These are phyloP conservation scores for Drosophila setosimentum DNA, from an alignment of 2,888 invertebrate genomes.

Conservation along the genomic window DNA sequence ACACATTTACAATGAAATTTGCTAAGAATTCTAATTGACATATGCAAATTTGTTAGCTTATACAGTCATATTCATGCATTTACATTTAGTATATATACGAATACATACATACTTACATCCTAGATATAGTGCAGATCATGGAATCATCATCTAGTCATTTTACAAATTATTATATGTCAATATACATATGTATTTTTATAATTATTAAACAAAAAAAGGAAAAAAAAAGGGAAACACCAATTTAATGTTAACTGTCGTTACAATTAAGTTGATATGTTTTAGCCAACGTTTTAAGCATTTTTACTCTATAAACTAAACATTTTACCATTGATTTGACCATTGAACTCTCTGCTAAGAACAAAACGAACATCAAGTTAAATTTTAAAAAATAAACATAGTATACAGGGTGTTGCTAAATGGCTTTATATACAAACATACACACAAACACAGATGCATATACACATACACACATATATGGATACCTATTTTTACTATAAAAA, in stretches of 20 bases:
- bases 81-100: constrained; percentile 43
- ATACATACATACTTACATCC: constrained; percentile 48
- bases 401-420: constrained; percentile 77
- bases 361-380: constrained; percentile 40
- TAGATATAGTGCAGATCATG: constrained; percentile 49
- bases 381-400: constrained; percentile 54
- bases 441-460: constrained; percentile 1
- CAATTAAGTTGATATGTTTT: constrained; percentile 79
- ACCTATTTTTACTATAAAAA: constrained; percentile 22
- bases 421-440: constrained; percentile 49
- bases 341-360: constrained; percentile 48
- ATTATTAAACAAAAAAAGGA: constrained; percentile 41
- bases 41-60: constrained; percentile 72
- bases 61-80: constrained; percentile 67
- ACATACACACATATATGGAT: constrained; percentile 11
- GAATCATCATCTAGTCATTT: constrained; percentile 77
- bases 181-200: constrained; percentile 70
- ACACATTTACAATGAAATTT: constrained; percentile 27
- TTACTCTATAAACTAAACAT: constrained; percentile 38
- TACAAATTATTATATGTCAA: constrained; percentile 42
- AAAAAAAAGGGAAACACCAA: constrained; percentile 58
- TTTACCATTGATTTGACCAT: constrained; percentile 45
- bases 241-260: constrained; percentile 79
- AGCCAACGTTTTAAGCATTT: constrained; percentile 65
- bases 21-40: constrained; percentile 57